These are phyloP conservation scores for Turnix velox DNA, from an alignment of 2,113 vertebrate species.

Conservation along the genomic window DNA sequence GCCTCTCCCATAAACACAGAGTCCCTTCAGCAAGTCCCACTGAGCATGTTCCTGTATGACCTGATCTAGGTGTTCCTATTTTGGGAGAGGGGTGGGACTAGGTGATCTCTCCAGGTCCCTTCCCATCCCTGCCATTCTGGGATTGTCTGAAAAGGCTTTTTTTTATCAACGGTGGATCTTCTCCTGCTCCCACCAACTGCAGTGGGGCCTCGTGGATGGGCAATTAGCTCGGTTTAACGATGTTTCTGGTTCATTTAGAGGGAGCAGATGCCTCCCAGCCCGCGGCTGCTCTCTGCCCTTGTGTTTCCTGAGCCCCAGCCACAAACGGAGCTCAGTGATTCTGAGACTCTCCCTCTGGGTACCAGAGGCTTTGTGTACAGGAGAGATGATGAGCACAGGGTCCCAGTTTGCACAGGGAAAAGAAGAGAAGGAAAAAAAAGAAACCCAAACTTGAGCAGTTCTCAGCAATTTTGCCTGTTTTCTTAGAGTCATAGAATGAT, in stretches of 20 bases:
- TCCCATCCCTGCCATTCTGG: neutral
- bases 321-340: fast-evolving
- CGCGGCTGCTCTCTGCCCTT: neutral
- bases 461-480: neutral
- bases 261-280: neutral
- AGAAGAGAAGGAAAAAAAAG: too few relatives aligned
- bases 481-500: too few relatives aligned
- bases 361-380: fast-evolving
- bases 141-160: neutral
- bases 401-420: neutral
- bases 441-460: neutral
- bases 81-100: too few relatives aligned
- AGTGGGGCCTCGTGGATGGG: fast-evolving
- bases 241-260: neutral
- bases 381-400: neutral
- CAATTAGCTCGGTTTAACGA: fast-evolving
- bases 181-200: neutral
- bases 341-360: fast-evolving
- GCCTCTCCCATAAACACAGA: fast-evolving
- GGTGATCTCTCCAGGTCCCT: too few relatives aligned
- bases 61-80: too few relatives aligned
- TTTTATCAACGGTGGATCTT: neutral
- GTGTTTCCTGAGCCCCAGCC: neutral
- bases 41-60: too few relatives aligned
- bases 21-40: neutral